Base-by-base conservation (phyloP, 2,888 invertebrate genomes). In the Lithophane socia region DNA sequence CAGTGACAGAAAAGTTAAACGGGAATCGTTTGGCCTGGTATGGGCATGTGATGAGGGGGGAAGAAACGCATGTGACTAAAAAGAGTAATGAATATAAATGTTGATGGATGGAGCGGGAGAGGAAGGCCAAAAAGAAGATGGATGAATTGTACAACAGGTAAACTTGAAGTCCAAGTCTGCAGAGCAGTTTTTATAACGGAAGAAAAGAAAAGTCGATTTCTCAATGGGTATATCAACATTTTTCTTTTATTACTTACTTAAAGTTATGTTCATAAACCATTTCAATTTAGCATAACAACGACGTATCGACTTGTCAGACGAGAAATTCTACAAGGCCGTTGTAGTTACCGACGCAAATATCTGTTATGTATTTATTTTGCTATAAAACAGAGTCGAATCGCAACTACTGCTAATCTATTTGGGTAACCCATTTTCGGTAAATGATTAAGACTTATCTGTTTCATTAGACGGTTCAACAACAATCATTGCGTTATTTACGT, bases 251-350 rank as follows among this genome's bases (percentile, higher is more conserved):
- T 37, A 44, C 13, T 37, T 37, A 5, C 37, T 13, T 10, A n/a
- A 12, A 54, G 44, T 65, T 37, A 61, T 37, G 42, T 73, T 68
- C 13, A 70, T 73, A 72, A 56, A 60, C n/a, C n/a, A 73, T 75
- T 73, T 73, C 24, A 76, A 85, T 80, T 84, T 49, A 66, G 69
- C 65, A 66, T 80, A 61, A 49, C 61, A 68, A 67, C 73, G 71
- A 75, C 76, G 64, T 64, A 58, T 73, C 29, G 60, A 80, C 74
- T 76, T 67, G 87, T 70, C 63, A 63, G 54, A 84, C 78, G 65
- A 81, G 85, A 84, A 77, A 81, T 74, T 66, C 24, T 66, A 66
- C 85, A 85, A 87, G 87, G 79, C n/a, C 75, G 73, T 63, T 67
- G 54, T 63, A 80, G 71, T 73, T 67, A 70, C 24, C 5, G 24